Conservation (phyloP, 2,888 invertebrate species). For the Rhimphoctona megacephalus region DNA sequence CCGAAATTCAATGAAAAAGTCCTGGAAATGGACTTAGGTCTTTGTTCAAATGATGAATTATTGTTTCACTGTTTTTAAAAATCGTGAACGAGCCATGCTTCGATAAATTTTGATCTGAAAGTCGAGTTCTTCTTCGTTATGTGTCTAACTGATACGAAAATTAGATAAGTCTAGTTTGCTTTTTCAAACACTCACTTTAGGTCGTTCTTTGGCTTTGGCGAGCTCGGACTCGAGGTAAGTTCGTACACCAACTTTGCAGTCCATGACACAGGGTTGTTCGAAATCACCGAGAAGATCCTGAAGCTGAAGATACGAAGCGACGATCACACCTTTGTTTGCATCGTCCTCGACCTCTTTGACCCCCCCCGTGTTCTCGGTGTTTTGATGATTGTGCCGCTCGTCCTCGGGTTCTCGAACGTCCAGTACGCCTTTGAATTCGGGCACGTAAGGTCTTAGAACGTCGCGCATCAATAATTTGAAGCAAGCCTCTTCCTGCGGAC, state of each 20-base stretch:
- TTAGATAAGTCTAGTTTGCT: neutral
- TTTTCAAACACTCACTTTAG: constrained; percentile 88
- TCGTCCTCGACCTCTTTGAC: constrained; percentile 70
- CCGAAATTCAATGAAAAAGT: neutral
- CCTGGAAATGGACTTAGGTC: neutral
- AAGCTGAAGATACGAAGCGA: constrained; percentile 91
- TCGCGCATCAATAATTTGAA: constrained; percentile 95
- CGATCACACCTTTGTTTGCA: constrained; percentile 71
- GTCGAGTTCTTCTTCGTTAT: neutral
- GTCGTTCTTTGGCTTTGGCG: constrained; percentile 97
- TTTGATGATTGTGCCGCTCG: constrained; percentile 69
- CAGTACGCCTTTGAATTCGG: constrained; percentile 93
- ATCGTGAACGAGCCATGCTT: neutral
- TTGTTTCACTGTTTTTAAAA: neutral
- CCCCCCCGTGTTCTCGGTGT: constrained; percentile 62
- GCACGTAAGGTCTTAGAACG: constrained; percentile 94
- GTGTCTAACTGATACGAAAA: neutral
- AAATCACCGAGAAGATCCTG: constrained; percentile 97
- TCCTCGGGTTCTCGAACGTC: constrained; percentile 82
- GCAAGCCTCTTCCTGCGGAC: constrained; percentile 95
- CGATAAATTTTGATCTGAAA: neutral
- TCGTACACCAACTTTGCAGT: constrained; percentile 97
- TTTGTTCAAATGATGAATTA: too few species aligned
- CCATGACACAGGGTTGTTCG: constrained; percentile 97
- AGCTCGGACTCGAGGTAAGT: constrained; percentile 98